A percentile compares a stretch with the other conserved stretches of the same genome.
phyloP scores from a whole-genome alignment of 1,140 invertebrate species.

The Drosophila fuyamai region DNA sequence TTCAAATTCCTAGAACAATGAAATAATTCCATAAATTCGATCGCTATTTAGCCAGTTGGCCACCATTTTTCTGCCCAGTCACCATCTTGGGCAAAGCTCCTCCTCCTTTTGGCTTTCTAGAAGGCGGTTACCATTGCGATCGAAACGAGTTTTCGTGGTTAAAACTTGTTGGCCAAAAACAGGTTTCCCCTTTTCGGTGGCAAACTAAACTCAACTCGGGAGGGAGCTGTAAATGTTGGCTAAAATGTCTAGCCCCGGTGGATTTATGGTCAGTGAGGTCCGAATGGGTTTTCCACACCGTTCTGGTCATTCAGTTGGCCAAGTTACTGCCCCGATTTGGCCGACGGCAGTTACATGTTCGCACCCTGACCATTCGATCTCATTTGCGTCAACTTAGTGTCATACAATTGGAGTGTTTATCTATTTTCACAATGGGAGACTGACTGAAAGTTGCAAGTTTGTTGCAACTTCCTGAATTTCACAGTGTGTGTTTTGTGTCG shows the following conservation, averaged over 20 bases:
- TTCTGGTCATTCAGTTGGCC: conserved; percentile 31
- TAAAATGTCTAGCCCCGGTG: conserved; percentile 65
- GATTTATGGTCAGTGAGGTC: conserved; percentile 78
- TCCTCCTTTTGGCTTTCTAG: conserved; percentile 50
- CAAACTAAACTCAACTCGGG: conserved; percentile 60
- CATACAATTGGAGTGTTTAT: conserved; percentile 74
- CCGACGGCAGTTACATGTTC: conserved; percentile 66
- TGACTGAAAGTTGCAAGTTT: conserved; percentile 11
- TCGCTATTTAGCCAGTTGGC: conserved; percentile 64
- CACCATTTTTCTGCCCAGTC: conserved; percentile 70
- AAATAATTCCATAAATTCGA: conserved; percentile 84
- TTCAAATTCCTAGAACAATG: conserved; percentile 83
- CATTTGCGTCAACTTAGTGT: conserved; percentile 79
- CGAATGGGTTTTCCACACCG: conserved; percentile 68
- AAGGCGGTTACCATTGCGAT: conserved; percentile 66
- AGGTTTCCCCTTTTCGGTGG: conserved; percentile 40
- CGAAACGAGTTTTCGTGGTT: conserved; percentile 69
- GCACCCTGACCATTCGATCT: conserved; percentile 61
- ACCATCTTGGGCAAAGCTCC: conserved; percentile 80
- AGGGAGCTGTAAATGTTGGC: conserved; percentile 55
- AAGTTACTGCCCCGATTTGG: conserved; percentile 37
- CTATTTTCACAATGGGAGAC: conserved; percentile 38
- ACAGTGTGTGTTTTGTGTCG: neutral
- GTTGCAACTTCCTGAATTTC: conserved; percentile 7
- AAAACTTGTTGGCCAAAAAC: conserved; percentile 67